Base-by-base conservation (phyloP, 2,888 invertebrate species). In the Himalopsyche tibetana region DNA sequence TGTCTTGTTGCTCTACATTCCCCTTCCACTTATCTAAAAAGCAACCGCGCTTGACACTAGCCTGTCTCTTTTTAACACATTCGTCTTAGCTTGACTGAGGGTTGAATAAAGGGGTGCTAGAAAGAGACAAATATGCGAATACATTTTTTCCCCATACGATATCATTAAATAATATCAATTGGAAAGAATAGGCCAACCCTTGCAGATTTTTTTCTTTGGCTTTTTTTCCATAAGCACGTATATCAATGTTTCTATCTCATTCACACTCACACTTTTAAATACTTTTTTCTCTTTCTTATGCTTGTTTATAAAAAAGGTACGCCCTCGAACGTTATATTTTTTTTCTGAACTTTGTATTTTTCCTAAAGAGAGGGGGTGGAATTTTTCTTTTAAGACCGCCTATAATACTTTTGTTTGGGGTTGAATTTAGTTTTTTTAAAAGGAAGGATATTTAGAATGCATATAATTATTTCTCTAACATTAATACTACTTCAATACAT, bases 151-250 rank as follows among this genome's bases (percentile, higher is more conserved):
- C 85, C 82, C 81, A 81, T 45, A 81, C 81, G 81, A 51, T 45
- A 81, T 45, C 81, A 81, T 55, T 82, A 74, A 63, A 85, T 84
- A 86, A 82, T 51, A 82, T n/a, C 86, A 87, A 87, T 85, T 79
- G 84, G 86, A 87, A 87, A 87, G 86, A 87, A 87, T 86, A 63
- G 69, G 40, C 85, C 82, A 82, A 82, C 85, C 85, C 82, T 87
- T 86, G 81, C 85, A 87, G 86, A 86, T 85, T 88, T 88, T 85
- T 88, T 88, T 88, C 88, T 88, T 88, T 80, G 56, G 82, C 84
- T 83, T 86, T 86, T 28, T 88, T 88, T 82, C 55, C 56, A 85
- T 85, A 80, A 85, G 85, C 82, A 81, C 84, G 82, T 80, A 87
- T 85, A 87, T 56, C 84, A 85, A 45, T 83, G 42, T 17, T 55